A percentile compares a stretch with the other conserved stretches of the same genome.
These are phyloP conservation scores for Heterotilapia buettikoferi DNA, from an alignment of 2,113 vertebrate species.

Conservation along the genomic window DNA sequence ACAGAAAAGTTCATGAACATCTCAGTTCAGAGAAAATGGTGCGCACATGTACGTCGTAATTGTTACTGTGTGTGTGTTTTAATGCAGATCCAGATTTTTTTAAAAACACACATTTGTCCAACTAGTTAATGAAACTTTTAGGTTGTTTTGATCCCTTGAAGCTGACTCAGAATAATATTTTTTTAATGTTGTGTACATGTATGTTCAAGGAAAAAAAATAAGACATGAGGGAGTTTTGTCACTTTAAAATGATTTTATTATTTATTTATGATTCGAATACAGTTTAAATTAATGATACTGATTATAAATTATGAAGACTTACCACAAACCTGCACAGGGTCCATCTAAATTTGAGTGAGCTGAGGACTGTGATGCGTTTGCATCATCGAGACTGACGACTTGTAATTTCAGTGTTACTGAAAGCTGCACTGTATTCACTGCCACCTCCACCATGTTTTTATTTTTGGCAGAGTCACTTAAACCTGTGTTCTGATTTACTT, in stretches of 20 bases:
- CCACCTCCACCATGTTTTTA: not conserved
- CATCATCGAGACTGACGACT: not conserved
- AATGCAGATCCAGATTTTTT: not conserved
- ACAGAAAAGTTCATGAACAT: not conserved
- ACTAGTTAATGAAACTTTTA: not conserved
- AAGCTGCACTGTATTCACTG: not conserved
- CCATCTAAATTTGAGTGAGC: not conserved
- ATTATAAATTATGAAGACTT: not conserved
- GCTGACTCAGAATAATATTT: not conserved
- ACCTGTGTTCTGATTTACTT: not conserved
- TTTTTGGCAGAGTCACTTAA: not conserved
- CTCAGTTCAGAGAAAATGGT: not conserved
- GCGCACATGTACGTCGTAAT: not conserved
- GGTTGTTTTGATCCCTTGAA: not conserved
- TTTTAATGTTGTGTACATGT: not conserved
- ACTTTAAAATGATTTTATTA: not conserved
- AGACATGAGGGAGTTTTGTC: not conserved
- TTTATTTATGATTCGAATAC: not conserved
- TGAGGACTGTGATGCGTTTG: not conserved
- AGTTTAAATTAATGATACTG: not conserved
- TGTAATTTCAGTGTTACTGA: not conserved
- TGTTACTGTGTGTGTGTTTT: not conserved
- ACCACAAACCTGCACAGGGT: not conserved
- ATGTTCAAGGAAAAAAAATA: not conserved
- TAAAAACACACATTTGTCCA: accelerated